Evolutionary conservation across 2,888 invertebrate genomes (phyloP).

Genomic region (Julus scanicus): DNA sequence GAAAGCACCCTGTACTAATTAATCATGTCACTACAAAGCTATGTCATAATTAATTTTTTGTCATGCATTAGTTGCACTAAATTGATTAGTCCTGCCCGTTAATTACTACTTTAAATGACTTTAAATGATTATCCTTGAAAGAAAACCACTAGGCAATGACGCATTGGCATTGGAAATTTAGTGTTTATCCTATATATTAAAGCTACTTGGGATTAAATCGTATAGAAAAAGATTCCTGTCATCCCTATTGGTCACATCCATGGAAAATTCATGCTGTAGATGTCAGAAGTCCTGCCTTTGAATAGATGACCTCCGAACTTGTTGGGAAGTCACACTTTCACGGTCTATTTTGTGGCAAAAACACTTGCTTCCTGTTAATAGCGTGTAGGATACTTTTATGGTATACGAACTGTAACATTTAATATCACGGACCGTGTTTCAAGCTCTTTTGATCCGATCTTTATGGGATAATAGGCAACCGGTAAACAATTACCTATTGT

Average conservation of each 20-base stretch:
- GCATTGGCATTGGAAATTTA: too few relatives aligned
- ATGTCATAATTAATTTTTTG: not conserved
- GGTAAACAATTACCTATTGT: conserved; percentile 40
- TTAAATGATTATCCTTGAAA: not conserved
- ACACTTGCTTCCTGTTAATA: not conserved
- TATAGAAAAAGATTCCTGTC: not conserved
- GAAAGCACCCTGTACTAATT: not conserved
- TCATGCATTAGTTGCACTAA: not conserved
- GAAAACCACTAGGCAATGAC: not conserved
- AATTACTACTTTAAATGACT: not conserved
- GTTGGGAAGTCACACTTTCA: not conserved
- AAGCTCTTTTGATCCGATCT: conserved; percentile 40
- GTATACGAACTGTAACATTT: not conserved
- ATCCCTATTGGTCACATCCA: not conserved
- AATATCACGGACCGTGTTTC: not conserved
- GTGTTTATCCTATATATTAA: not conserved
- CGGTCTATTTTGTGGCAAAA: not conserved
- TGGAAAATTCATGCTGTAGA: not conserved
- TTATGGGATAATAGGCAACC: conserved; percentile 38
- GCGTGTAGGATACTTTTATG: not conserved
- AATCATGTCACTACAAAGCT: not conserved
- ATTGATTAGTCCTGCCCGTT: not conserved
- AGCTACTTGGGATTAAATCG: not conserved
- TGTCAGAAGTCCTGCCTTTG: not conserved
- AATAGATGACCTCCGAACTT: not conserved